Conservation (phyloP, 2,797 vertebrate species). For the Lagodon rhomboides region DNA sequence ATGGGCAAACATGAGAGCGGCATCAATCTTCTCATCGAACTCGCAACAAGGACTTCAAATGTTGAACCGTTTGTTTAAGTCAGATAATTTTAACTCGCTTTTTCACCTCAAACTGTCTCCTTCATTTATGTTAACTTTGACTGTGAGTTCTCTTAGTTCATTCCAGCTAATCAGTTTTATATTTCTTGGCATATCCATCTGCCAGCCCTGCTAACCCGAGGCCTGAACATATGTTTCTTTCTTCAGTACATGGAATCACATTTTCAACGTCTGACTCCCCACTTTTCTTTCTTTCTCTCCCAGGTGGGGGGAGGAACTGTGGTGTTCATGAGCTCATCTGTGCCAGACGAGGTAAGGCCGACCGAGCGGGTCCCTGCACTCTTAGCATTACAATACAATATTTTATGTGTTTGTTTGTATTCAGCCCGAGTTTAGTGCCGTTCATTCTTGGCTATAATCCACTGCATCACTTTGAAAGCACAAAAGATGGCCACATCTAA, state of each 20-base stretch:
- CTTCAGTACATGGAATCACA: slow-evolving; percentile 12
- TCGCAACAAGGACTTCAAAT: too few relatives aligned
- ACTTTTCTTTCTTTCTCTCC: slow-evolving; percentile 59
- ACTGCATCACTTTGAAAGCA: background rate
- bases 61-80: too few relatives aligned
- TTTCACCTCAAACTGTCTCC: background rate
- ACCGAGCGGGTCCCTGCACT: background rate
- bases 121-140: background rate
- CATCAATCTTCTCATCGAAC: background rate
- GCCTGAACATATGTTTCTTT: slow-evolving; percentile 51
- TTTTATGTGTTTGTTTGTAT: slow-evolving; percentile 2
- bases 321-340: slow-evolving; percentile 98
- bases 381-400: slow-evolving; percentile 3
- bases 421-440: background rate
- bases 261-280: slow-evolving; percentile 41
- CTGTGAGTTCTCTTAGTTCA: background rate
- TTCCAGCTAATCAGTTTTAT: slow-evolving; percentile 33
- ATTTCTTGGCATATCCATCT: slow-evolving; percentile 44
- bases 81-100: background rate
- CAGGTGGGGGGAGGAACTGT: slow-evolving; percentile 96
- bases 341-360: slow-evolving; percentile 93
- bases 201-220: slow-evolving; percentile 40
- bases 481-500: background rate
- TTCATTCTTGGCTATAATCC: slow-evolving; percentile 9
- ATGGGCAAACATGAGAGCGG: background rate